A percentile compares a stretch with the other conserved stretches of the same genome.
These are phyloP conservation scores for Elegia similella DNA, from an alignment of 2,888 invertebrate genomes.

Conservation along the genomic window DNA sequence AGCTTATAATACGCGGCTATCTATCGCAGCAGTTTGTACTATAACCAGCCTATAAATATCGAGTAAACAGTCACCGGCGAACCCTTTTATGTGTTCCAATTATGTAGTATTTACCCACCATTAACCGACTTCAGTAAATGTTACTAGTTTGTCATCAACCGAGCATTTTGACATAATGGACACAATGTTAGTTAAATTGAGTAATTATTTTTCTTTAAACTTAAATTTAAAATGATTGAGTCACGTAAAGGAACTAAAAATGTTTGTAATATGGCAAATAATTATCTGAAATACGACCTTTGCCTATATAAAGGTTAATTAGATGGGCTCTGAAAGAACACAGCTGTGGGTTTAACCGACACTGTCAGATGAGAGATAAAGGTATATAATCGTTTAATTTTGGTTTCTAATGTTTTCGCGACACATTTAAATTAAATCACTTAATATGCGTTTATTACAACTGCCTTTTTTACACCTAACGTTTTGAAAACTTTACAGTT, in stretches of 20 bases:
- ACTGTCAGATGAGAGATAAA: too few species aligned
- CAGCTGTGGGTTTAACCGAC: too few species aligned
- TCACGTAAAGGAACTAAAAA: neutral
- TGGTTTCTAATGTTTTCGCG: too few species aligned
- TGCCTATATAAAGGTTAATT: too few species aligned
- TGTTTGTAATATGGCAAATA: too few species aligned
- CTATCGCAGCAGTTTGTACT: conserved; percentile 16
- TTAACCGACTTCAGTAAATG: conserved; percentile 5
- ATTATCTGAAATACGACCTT: too few species aligned
- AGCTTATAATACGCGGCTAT: conserved; percentile 31
- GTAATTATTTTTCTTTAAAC: neutral
- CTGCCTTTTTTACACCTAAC: too few species aligned
- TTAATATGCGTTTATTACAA: too few species aligned
- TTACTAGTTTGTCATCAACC: neutral
- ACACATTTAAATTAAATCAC: too few species aligned
- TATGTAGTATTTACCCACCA: conserved; percentile 4
- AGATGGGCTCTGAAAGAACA: too few species aligned
- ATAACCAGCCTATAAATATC: conserved; percentile 2
- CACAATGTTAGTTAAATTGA: neutral
- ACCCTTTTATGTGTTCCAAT: conserved; percentile 4
- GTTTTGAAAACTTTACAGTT: too few species aligned
- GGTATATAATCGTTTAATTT: too few species aligned
- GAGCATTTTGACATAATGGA: neutral
- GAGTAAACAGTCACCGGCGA: neutral
- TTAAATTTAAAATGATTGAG: neutral